Evolutionary conservation across 2,113 vertebrate genomes (phyloP).

Genomic region (Tachuris rubrigastra): DNA sequence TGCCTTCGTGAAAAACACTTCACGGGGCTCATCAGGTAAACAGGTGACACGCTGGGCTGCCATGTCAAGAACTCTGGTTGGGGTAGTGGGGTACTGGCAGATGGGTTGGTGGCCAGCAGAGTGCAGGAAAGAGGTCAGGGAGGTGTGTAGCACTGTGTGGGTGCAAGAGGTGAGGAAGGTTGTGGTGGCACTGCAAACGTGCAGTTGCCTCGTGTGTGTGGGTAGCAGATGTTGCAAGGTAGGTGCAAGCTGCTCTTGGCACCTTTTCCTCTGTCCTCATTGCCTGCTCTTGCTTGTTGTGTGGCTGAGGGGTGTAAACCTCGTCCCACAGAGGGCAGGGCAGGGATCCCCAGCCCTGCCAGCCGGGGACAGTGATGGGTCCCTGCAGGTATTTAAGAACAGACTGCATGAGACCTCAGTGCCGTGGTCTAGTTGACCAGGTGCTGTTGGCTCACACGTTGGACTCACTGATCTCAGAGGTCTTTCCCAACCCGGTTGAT

Average conservation of each 20-base stretch:
- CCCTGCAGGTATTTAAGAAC: too few species aligned
- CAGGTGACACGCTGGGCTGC: too few species aligned
- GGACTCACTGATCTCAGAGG: too few species aligned
- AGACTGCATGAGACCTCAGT: too few species aligned
- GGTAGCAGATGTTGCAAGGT: not conserved
- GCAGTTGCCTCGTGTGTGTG: fast-evolving
- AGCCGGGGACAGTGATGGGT: too few species aligned
- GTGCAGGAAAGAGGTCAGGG: not conserved
- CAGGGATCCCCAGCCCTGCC: fast-evolving
- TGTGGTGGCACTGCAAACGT: fast-evolving
- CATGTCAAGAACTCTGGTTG: too few species aligned
- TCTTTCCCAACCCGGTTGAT: too few species aligned
- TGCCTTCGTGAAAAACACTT: too few species aligned
- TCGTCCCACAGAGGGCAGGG: fast-evolving
- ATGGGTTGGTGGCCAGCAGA: fast-evolving
- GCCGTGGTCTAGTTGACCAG: too few species aligned
- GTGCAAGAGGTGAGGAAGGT: not conserved
- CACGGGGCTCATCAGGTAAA: too few species aligned
- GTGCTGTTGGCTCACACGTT: too few species aligned
- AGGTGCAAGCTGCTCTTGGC: not conserved
- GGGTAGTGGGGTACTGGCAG: not conserved
- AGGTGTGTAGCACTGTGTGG: fast-evolving
- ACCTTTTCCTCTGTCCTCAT: not conserved
- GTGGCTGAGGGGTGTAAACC: fast-evolving
- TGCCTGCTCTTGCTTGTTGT: fast-evolving